phyloP scores from a whole-genome alignment of 2,888 invertebrate species.

The Automeris io region DNA sequence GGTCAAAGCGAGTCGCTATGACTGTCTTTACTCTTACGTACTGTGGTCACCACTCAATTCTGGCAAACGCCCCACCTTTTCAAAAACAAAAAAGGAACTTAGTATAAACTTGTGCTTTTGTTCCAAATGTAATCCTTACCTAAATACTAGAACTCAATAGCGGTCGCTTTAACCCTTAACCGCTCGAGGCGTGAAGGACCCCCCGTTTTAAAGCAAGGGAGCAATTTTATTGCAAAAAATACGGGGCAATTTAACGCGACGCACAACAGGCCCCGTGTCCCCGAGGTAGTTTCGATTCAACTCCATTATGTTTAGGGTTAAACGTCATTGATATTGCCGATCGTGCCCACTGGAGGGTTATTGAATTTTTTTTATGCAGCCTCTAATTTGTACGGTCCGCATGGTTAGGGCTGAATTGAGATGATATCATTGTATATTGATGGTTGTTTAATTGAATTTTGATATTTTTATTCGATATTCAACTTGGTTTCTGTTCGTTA shows the following conservation, averaged over 20 bases:
- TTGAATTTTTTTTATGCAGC: constrained; percentile 53
- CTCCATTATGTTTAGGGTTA: constrained; percentile 76
- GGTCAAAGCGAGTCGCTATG: no score
- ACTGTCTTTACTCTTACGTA: no score
- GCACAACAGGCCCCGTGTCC: constrained; percentile 61
- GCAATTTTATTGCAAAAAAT: constrained; percentile 63
- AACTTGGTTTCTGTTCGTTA: no score
- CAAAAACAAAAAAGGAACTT: no score
- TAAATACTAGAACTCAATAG: constrained; percentile 39
- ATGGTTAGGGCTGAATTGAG: constrained; percentile 42
- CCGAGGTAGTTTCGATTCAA: constrained; percentile 73
- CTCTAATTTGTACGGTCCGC: constrained; percentile 67
- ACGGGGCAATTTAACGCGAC: constrained; percentile 65
- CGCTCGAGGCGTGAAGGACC: constrained; percentile 47
- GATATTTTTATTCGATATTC: constrained; percentile 15
- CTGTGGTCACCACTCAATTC: no score
- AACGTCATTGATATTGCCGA: constrained; percentile 74
- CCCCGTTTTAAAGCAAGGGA: constrained; percentile 56
- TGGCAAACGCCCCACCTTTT: no score
- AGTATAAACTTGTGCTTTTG: no score
- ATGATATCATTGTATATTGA: constrained; percentile 40
- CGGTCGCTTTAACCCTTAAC: constrained; percentile 43
- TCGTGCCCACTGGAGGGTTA: constrained; percentile 62
- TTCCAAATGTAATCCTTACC: constrained; percentile 33
- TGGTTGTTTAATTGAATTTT: constrained; percentile 48